These are phyloP conservation scores for Smithornis capensis DNA, from an alignment of 2,113 vertebrate genomes.

Conservation along the genomic window DNA sequence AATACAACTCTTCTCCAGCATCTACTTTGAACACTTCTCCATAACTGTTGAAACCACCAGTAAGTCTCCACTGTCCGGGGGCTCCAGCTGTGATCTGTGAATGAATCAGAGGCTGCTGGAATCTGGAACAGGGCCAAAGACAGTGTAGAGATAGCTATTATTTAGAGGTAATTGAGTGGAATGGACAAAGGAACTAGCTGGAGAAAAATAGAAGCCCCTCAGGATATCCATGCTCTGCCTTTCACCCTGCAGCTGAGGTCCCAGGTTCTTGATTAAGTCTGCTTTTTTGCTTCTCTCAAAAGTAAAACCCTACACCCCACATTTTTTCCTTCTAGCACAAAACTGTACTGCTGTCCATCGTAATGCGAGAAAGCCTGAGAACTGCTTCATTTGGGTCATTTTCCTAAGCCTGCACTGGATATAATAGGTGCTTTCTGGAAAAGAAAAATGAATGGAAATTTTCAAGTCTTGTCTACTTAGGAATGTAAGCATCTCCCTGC, in stretches of 20 bases:
- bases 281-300: neutral
- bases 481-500: neutral
- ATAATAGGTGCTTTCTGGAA: neutral
- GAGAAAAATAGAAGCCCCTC: constrained; percentile 3
- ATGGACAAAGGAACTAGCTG: constrained; percentile 18
- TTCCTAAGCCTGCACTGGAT: neutral
- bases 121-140: neutral
- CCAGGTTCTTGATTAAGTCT: neutral
- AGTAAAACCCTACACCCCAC: neutral
- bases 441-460: neutral
- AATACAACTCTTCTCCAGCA: neutral
- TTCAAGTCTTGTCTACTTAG: neutral
- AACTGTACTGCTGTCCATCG: neutral
- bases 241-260: neutral
- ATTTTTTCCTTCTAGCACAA: neutral
- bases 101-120: constrained; percentile 10
- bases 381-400: fast-evolving
- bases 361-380: neutral
- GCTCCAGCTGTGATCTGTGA: neutral
- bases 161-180: constrained; percentile 47
- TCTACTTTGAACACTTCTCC: neutral
- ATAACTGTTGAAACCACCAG: neutral
- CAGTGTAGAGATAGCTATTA: constrained; percentile 18
- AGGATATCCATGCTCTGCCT: neutral
- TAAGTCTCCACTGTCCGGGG: neutral